Conservation (phyloP, 2,113 vertebrate species). For the Crypturellus undulatus region DNA sequence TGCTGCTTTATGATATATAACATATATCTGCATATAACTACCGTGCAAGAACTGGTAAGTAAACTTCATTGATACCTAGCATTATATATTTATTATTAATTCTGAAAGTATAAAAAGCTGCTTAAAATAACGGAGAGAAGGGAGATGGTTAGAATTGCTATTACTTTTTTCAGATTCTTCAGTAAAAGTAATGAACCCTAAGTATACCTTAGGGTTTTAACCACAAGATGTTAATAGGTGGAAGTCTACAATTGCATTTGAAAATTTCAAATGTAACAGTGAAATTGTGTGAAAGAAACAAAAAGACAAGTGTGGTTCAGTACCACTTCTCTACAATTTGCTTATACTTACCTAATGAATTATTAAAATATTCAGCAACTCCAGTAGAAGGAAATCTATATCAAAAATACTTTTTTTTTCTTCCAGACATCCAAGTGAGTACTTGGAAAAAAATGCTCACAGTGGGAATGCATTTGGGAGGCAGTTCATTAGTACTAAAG, state of each 20-base stretch:
- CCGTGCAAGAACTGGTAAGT: not conserved
- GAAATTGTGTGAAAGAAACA: not conserved
- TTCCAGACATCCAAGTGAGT: not conserved
- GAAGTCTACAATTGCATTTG: not conserved
- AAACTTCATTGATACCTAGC: not conserved
- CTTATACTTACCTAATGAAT: not conserved
- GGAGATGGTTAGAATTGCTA: not conserved
- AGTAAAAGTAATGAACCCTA: constrained; percentile 3
- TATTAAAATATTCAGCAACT: not conserved
- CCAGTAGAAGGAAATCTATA: not conserved
- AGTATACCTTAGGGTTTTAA: not conserved
- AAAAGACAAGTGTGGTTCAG: not conserved
- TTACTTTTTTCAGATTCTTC: not conserved
- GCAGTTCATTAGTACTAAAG: not conserved
- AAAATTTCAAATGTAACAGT: not conserved
- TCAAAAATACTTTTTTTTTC: not conserved
- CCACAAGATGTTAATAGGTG: not conserved
- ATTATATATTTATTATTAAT: constrained; percentile 4
- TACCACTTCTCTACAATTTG: not conserved
- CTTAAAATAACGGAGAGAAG: constrained; percentile 3
- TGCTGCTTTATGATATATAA: rapidly evolving
- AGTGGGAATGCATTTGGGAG: not conserved
- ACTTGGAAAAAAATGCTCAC: not conserved
- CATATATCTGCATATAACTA: not conserved
- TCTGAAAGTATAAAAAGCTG: not conserved